Percentiles rank a stretch among this genome's conserved stretches.
phyloP scores from a whole-genome alignment of 2,888 invertebrate genomes.

The Glaucopsyche alexis region DNA sequence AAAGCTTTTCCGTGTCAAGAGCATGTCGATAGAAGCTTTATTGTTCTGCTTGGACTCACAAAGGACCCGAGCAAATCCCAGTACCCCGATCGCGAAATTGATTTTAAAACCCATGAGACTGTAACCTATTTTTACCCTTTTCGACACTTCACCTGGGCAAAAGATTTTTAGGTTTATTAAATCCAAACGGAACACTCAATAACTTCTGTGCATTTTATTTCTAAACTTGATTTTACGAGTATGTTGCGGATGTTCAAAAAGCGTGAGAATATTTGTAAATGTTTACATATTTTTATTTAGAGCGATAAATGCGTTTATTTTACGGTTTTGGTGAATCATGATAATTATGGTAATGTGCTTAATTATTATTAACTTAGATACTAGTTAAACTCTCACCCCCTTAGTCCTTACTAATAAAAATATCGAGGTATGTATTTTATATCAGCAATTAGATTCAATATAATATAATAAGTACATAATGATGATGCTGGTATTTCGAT shows the following conservation, averaged over 20 bases:
- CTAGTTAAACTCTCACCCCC: no score
- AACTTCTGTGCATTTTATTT: neutral
- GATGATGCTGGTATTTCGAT: neutral
- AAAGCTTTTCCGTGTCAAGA: constrained; percentile 76
- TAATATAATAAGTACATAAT: neutral
- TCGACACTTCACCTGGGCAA: constrained; percentile 15
- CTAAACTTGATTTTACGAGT: neutral
- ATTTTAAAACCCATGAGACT: constrained; percentile 36
- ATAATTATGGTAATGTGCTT: neutral
- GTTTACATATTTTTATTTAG: constrained; percentile 4
- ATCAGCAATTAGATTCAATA: no score
- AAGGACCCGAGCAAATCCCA: constrained; percentile 39
- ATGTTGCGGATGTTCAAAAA: constrained; percentile 15
- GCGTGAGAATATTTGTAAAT: constrained; percentile 16
- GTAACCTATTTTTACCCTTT: constrained; percentile 31
- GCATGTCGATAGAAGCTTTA: constrained; percentile 66
- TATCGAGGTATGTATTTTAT: neutral
- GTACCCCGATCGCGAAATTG: constrained; percentile 34
- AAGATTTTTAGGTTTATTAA: constrained; percentile 9
- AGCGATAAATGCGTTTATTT: neutral
- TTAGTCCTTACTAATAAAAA: no score
- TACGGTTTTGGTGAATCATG: neutral
- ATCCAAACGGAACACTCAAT: neutral
- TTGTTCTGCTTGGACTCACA: constrained; percentile 55
- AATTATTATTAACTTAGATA: neutral